Percentiles rank a stretch among this genome's conserved stretches.
phyloP scores from a whole-genome alignment of 92 coral and sea anemone species.

The Chrysogorgia sp. region DNA sequence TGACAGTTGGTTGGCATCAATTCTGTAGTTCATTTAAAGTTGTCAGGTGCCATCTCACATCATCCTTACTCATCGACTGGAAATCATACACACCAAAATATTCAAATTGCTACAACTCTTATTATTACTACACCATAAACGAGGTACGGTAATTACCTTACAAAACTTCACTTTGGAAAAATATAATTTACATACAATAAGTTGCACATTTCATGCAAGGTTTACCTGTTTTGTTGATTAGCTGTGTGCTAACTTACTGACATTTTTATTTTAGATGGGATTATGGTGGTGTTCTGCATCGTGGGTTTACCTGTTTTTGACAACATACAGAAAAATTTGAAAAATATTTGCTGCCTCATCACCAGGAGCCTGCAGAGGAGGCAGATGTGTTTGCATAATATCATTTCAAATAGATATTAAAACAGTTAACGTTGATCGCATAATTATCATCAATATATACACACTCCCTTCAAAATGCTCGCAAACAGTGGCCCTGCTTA shows the following conservation, averaged over 20 bases:
- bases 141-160: slow-evolving; percentile 10
- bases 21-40: slow-evolving; percentile 31
- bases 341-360: too few relatives aligned
- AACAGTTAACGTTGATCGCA: too few relatives aligned
- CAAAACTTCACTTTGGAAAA: neutral
- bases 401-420: too few relatives aligned
- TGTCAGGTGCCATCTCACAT: slow-evolving; percentile 36
- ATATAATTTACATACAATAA: too few relatives aligned
- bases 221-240: too few relatives aligned
- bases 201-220: too few relatives aligned
- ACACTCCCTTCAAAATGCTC: too few relatives aligned
- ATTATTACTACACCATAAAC: slow-evolving; percentile 17
- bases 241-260: too few relatives aligned
- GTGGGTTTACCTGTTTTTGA: neutral
- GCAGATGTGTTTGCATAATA: too few relatives aligned
- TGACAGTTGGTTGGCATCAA: slow-evolving; percentile 16
- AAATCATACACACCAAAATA: slow-evolving; percentile 42
- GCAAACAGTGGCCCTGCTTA: too few relatives aligned
- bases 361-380: too few relatives aligned
- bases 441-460: too few relatives aligned
- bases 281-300: slow-evolving; percentile 18
- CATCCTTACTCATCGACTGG: slow-evolving; percentile 37
- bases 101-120: slow-evolving; percentile 36
- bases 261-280: slow-evolving; percentile 7
- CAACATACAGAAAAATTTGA: slow-evolving; percentile 3